These are phyloP conservation scores for Urocolius indicus DNA, from an alignment of 2,113 vertebrate genomes.

Conservation along the genomic window DNA sequence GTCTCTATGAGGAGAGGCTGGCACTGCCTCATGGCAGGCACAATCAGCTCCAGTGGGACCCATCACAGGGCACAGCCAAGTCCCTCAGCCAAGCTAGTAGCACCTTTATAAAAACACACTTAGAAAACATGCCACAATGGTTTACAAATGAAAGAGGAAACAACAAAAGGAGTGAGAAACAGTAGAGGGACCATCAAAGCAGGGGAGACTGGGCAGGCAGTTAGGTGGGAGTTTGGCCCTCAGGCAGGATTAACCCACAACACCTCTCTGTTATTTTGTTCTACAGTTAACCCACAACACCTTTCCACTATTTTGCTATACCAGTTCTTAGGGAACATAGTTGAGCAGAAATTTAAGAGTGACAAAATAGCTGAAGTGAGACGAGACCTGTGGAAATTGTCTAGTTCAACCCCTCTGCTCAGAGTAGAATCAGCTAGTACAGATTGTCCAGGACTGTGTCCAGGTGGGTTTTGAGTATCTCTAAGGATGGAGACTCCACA, in stretches of 20 bases:
- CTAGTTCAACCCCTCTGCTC: neutral
- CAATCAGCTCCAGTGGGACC: neutral
- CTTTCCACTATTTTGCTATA: neutral
- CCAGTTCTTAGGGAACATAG: neutral
- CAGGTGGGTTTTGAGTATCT: neutral
- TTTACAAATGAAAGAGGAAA: neutral
- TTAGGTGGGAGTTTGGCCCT: neutral
- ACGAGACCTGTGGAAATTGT: neutral
- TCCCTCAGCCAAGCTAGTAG: neutral
- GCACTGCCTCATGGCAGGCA: neutral
- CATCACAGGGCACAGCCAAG: neutral
- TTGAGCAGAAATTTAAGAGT: neutral
- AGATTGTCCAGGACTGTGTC: neutral
- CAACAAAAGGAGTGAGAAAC: neutral
- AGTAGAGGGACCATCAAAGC: neutral
- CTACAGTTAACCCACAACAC: neutral
- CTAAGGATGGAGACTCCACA: too few species aligned
- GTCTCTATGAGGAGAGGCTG: accelerated
- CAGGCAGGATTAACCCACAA: neutral
- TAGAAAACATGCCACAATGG: neutral
- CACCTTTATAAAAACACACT: neutral
- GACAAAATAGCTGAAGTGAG: neutral
- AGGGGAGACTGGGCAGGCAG: neutral
- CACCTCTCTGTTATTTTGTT: neutral
- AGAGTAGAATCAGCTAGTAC: neutral